Percentiles rank a stretch among this genome's conserved stretches.
Evolutionary conservation across 2,113 vertebrate species (phyloP).

Genomic region (Hydropotes inermis): DNA sequence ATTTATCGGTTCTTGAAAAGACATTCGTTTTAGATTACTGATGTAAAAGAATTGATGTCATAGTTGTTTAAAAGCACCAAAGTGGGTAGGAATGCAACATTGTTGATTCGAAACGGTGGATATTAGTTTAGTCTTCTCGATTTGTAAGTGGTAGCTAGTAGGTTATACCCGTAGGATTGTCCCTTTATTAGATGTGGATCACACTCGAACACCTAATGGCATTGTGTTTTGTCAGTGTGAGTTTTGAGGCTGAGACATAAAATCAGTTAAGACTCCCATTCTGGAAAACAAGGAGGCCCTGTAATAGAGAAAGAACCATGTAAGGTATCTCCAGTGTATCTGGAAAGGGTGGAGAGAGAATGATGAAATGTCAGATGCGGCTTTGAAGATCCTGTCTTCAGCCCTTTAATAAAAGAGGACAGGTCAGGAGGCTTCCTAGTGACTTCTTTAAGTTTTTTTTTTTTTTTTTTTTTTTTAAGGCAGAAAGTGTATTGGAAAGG

Average conservation of each 20-base stretch:
- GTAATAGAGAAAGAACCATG: not conserved
- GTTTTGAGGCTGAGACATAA: slow-evolving; percentile 21
- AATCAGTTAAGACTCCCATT: not conserved
- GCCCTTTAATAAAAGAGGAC: slow-evolving; percentile 4
- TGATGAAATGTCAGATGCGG: not conserved
- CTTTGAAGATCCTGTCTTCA: slow-evolving; percentile 21
- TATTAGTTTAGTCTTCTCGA: not conserved
- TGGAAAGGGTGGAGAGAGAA: not conserved
- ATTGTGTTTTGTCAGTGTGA: slow-evolving; percentile 8
- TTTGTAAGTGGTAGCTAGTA: not conserved
- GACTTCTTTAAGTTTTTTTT: not conserved
- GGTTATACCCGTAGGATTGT: not conserved
- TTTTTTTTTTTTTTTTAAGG: not conserved
- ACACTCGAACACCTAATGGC: not conserved
- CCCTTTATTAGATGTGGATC: not conserved
- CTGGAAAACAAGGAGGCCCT: not conserved
- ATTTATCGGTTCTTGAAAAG: not conserved
- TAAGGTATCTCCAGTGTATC: not conserved
- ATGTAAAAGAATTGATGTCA: not conserved
- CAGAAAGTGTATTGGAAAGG: not conserved
- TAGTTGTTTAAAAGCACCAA: not conserved
- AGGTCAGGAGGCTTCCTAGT: not conserved
- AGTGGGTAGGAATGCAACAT: not conserved
- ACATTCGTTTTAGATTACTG: not conserved
- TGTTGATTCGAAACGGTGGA: not conserved